Evolutionary conservation across 2,888 invertebrate species (phyloP), one percentile per base, ranked within the genome.

Genomic region (Gymnosoma rotundatum): DNA sequence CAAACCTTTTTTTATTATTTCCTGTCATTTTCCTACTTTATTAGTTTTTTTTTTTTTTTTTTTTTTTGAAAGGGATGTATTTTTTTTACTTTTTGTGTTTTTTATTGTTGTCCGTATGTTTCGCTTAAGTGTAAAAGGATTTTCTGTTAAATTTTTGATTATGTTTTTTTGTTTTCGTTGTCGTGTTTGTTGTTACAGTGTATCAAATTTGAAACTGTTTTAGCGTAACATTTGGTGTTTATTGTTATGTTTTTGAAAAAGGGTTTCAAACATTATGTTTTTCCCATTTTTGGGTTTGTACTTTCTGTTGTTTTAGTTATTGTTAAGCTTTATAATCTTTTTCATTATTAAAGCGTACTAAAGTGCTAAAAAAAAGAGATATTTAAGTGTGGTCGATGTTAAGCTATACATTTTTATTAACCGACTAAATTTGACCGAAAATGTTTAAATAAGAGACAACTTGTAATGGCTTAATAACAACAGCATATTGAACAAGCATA

Each of bases 81-180:
- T 36, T 78, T 63, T 63, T 45, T 60, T 72, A 54, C 38, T 63
- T 36, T 32, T n/a, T 74, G 79, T 67, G 83, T 72, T 54, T 72
- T 67, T 78, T 52, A 25, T 78, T 69, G 78, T 70, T 48, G 56
- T 78, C 78, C 73, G 74, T 81, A 74, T 81, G 81, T 70, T 64
- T 78, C 78, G 73, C 54, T 78, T 74, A 48, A 52, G 38, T n/a
- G 10, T 14, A 67, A 21, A 83, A 45, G 25, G 56, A 64, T 56
- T 61, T 83, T 58, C 58, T 80, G 81, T 63, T 56, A n/a, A 70
- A 74, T 74, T 78, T 83, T 78, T 84, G 78, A 81, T 78, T 81
- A 80, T 78, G 73, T 73, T 67, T 74, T 67, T 74, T 81, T 81
- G 64, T 66, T 25, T 69, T 58, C 12, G 48, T 25, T 50, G 2